Evolutionary conservation across 2,113 vertebrate species (phyloP), one percentile per base, ranked within the genome.

Genomic region (Calyptommatus sinebrachiatus): DNA sequence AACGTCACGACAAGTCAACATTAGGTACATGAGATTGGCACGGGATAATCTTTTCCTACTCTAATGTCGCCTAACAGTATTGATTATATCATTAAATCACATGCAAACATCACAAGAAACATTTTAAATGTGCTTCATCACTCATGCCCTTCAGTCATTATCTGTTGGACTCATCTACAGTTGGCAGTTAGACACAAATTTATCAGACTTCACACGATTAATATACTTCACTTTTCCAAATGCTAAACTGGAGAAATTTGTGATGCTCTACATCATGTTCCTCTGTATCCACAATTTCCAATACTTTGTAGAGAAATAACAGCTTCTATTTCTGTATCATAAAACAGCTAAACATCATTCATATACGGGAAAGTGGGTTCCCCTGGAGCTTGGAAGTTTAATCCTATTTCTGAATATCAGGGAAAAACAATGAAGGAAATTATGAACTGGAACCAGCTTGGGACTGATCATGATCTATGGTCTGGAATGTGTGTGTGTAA

Each of bases 61-160:
- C 46, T 70, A 78, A 69, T 62, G 85, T 66, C 8, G 22, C 48
- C 65, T 78, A 73, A 46, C n/a, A 79, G 22, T 76, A 83, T 46
- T 78, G 77, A 76, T 68, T 1, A 3, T 0, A 2, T 78, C 68
- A 22, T 18, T 77, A 73, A 76, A 85, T 62, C 46, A 81, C 48
- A 31, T 46, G 26, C 61, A 84, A 68, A 70, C 9, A 80, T 66
- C 78, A 81, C 79, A 53, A 85, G 71, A 45, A 77, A 46, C 71
- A 57, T 16, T 85, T 62, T 84, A 74, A 82, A 78, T 80, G 9
- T 0, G 1, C 60, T 83, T 18, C 48, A 46, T 63, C 69, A 71
- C 0, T 0, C 12, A 11, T 0, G 0, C 53, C 57, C 50, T 1
- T 8, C 45, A 82, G 60, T n/a, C 0, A 0, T 63, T 29, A 84